Base-by-base conservation (phyloP, 2,888 invertebrate species). In the Leucoptera coffeella region DNA sequence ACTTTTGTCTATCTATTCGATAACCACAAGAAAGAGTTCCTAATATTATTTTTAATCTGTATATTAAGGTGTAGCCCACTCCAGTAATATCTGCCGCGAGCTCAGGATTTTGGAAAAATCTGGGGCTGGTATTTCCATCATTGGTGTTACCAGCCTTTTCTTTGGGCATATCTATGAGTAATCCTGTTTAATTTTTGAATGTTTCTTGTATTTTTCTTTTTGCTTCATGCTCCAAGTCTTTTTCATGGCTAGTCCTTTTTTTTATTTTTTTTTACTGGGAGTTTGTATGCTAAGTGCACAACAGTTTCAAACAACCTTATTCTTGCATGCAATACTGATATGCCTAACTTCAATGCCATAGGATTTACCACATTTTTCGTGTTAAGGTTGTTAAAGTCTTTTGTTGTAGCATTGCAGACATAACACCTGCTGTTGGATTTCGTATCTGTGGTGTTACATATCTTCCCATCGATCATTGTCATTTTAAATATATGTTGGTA, bases 391-490 rank as follows among this genome's bases (percentile, higher is more conserved):
- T 44, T 45, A 28, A 48, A 47, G 22, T 42, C 32, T 38, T 41
- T 43, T 2, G 43, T 42, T 15, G 45, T 45, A 12, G 28, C 26
- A 23, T 37, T 39, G 29, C 45, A 45, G 25, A 47, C 38, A 27
- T 43, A 47, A 24, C 45, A 51, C 20, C 36, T 38, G 38, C 36
- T 39, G 5, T 43, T 39, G 8, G 42, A 47, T 25, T 30, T 29
- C 9, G 43, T 47, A 19, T 35, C 30, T 15, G 45, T 41, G n/a
- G 45, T 44, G 33, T 49, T 48, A 30, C 40, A 46, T 1, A 48
- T 41, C 30, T 50, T 50, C 4, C 37, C 46, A 30, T 47, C 43
- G 8, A 47, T 31, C 44, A 42, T 41, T 14, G 39, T 41, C 4
- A 33, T 23, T 4, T 30, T 4, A 15, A 40, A 23, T 4, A 15